Evolutionary conservation across 2,113 vertebrate species (phyloP), one percentile per base, ranked within the genome.

Genomic region (Barbus barbus): DNA sequence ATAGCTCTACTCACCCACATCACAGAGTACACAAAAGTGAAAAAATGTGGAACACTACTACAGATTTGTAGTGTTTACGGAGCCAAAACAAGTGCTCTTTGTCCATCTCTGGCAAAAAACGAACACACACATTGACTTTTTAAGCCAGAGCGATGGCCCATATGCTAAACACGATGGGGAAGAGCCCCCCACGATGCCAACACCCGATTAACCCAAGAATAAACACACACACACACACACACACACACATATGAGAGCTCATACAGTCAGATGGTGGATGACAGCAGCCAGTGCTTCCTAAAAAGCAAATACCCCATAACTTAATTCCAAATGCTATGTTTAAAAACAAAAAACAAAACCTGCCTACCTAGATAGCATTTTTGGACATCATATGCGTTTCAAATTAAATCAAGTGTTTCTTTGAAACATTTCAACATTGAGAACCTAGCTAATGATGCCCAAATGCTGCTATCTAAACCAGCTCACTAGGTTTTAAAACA

Each of bases 51-150:
- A 79, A 80, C 44, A 65, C 72, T 65, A 71, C 71, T 22, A 73
- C 38, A 51, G 72, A 84, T 63, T 81, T 77, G 60, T 16, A 53
- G 33, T 24, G 31, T 61, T 53, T 82, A 14, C 28, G 24, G 48
- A 77, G 72, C 73, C 78, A 82, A 36, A 84, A n/a, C 36, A 51
- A 87, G 61, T 38, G 61, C 78, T 58, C 41, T 38, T 65, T 82
- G 73, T 77, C n/a, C 61, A 12, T 83, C 28, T 74, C 26, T 80
- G 67, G 67, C 67, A 86, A 83, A 83, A 65, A 86, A 13, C 41
- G 3, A 56, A 76, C 69, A 63, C 80, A 69, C 81, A 72, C 71
- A 81, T 46, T 18, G 38, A 61, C 28, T 51, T 20, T 41, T 22
- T 41, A 24, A 72, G 74, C 76, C 74, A 61, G 33, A 20, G 16